A percentile compares a stretch with the other conserved stretches of the same genome.
Evolutionary conservation across 2,888 invertebrate species (phyloP).

Genomic region (Onthophagus sagittarius): DNA sequence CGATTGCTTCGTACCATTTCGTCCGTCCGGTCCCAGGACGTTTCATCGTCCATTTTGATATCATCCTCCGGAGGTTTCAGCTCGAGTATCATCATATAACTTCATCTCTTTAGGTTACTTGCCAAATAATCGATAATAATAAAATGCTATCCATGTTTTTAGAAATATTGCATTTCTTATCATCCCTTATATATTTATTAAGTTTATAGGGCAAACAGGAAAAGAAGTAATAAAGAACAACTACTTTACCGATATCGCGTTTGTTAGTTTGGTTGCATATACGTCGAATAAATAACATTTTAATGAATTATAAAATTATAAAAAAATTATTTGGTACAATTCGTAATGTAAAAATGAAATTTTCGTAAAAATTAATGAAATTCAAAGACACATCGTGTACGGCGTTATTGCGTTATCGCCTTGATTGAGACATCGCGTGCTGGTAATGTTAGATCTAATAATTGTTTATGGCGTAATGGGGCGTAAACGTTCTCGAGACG

Average conservation of each 20-base stretch:
- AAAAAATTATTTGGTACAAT: slow-evolving; percentile 39
- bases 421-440: not conserved
- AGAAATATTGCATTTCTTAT: not conserved
- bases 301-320: slow-evolving; percentile 40
- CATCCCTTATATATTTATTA: not conserved
- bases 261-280: too few relatives aligned
- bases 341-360: slow-evolving; percentile 17
- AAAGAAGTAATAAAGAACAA: too few relatives aligned
- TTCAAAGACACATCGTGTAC: not conserved
- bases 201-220: not conserved
- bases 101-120: not conserved
- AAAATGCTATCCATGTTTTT: not conserved
- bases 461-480: not conserved
- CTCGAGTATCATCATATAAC: not conserved
- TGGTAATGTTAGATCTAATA: not conserved
- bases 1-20: not conserved
- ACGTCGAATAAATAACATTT: slow-evolving; percentile 29
- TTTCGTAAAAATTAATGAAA: not conserved
- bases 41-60: not conserved
- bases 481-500: not conserved
- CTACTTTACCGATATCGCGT: too few relatives aligned
- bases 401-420: not conserved
- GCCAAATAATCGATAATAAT: not conserved
- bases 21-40: not conserved
- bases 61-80: not conserved